These are phyloP conservation scores for Drosophila demipolita DNA, from an alignment of 2,888 invertebrate species.

Conservation along the genomic window DNA sequence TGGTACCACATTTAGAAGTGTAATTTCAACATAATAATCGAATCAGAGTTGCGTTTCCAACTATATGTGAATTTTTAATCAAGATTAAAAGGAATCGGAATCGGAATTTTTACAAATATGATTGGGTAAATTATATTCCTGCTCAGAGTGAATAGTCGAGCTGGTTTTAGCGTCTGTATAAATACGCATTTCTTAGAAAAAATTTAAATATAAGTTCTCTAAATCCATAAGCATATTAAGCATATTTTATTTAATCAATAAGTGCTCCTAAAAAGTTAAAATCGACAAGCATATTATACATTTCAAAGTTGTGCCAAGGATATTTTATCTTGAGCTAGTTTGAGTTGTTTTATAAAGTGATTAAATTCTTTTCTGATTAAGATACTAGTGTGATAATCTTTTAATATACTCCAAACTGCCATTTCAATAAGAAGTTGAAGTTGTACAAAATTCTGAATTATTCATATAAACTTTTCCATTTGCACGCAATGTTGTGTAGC, in stretches of 20 bases:
- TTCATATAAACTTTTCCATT: background rate
- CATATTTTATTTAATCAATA: background rate
- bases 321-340: background rate
- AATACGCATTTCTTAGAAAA: background rate
- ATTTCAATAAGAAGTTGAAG: background rate
- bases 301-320: background rate
- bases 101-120: no score
- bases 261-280: background rate
- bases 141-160: background rate
- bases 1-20: background rate
- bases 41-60: background rate
- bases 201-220: accelerated
- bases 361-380: background rate
- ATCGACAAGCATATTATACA: background rate
- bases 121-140: background rate
- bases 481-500: constrained; percentile 9
- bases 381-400: background rate
- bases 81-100: background rate
- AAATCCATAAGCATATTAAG: background rate
- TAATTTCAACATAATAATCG: background rate
- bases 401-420: background rate
- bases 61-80: background rate
- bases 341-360: background rate
- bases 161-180: background rate
- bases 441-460: background rate